Base-by-base conservation (phyloP, 2,797 vertebrate genomes). In the Gallinago nigripennis region DNA sequence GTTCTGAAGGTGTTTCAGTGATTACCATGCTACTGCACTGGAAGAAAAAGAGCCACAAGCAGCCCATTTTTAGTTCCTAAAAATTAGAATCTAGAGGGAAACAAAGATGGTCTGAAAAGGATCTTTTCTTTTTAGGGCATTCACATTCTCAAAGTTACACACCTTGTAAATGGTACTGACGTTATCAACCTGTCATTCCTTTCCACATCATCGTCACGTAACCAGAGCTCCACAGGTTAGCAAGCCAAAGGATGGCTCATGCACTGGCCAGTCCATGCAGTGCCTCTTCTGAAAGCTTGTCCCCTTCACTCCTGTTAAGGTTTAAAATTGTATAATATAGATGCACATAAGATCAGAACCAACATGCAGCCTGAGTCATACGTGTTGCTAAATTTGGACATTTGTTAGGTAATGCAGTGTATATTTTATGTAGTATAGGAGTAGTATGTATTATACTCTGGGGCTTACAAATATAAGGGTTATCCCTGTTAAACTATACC, bases 171-270 rank as follows among this genome's bases (percentile, higher is more conserved):
- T 12, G 45, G 7, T 24, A 21, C 27, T 51, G 16, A 3, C 16
- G 15, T 20, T 37, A 30, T 19, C 70, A 28, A 1, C 8, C 13
- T 27, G 61, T 13, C 18, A 2, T 37, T 46, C 45, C 11, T 72
- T 73, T 17, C 54, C 12, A 0, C 13, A 51, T 5, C 2, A 0
- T 3, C 14, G 2, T 41, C 27, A 1, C 0, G 1, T 31, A 70
- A 20, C n/a, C 1, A 60, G 10, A 64, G 63, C 68, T 71, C 5
- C 1, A 3, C 51, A 16, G 65, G 30, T 25, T 28, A 39, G 70
- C 21, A 1, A 10, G 30, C 3, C 30, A n/a, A 3, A 43, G 46
- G n/a, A 41, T 33, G n/a, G 6, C 2, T 25, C 9, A 2, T 33
- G 46, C 19, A 4, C 27, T 25, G 31, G 12, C 33, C 33, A 27